These are phyloP conservation scores for Ptychochromis oligacanthus DNA, from an alignment of 2,113 vertebrate species.

Conservation along the genomic window DNA sequence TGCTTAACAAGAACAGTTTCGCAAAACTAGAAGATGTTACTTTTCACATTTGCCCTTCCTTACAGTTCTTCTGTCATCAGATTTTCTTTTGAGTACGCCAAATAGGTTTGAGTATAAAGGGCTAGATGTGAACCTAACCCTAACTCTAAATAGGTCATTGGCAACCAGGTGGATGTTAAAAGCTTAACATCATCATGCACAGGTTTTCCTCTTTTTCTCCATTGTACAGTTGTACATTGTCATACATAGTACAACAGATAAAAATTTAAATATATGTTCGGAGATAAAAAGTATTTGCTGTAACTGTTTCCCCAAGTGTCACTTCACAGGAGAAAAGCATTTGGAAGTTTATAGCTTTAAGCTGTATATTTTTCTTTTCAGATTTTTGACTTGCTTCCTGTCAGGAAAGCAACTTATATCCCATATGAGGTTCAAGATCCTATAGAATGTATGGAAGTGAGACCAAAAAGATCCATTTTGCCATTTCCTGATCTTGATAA, in stretches of 20 bases:
- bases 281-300: background rate
- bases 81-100: background rate
- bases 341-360: background rate
- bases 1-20: too few species aligned
- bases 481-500: background rate
- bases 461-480: constrained; percentile 38
- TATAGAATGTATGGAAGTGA: constrained; percentile 52
- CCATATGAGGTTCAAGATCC: constrained; percentile 42
- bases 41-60: too few species aligned
- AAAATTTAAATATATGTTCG: background rate
- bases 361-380: constrained; percentile 12
- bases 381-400: constrained; percentile 72
- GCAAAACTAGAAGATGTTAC: too few species aligned
- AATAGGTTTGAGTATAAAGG: too few species aligned
- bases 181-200: too few species aligned
- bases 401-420: background rate
- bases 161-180: too few species aligned
- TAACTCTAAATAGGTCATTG: background rate
- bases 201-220: background rate
- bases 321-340: background rate
- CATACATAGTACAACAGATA: too few species aligned
- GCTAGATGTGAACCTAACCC: too few species aligned
- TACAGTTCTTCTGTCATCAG: too few species aligned
- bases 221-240: background rate
- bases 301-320: background rate